Percentiles rank a stretch among this genome's conserved stretches.
Conservation (phyloP, 1,140 invertebrate genomes). For the Ditylenchus dipsaci region DNA sequence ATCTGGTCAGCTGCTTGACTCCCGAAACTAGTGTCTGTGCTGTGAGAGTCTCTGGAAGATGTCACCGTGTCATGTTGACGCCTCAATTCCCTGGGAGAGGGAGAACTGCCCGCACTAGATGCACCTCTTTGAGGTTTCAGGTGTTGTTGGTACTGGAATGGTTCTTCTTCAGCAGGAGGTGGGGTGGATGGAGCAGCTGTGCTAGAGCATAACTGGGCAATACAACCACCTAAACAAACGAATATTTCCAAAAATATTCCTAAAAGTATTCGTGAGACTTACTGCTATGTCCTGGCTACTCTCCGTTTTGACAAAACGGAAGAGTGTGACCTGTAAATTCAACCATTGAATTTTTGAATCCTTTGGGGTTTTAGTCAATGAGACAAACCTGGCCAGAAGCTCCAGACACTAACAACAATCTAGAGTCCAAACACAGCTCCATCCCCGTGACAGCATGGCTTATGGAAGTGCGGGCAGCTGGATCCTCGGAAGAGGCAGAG, state of each 20-base stretch:
- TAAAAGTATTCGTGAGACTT: constrained; percentile 57
- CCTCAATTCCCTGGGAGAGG: constrained; percentile 20
- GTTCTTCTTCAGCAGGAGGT: constrained; percentile 4
- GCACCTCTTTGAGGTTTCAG: background rate
- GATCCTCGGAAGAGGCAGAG: constrained; percentile 10
- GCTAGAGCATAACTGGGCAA: constrained; percentile 34
- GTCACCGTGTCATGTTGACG: constrained; percentile 23
- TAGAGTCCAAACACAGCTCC: constrained; percentile 84
- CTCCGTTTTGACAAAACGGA: constrained; percentile 88
- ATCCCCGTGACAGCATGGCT: constrained; percentile 88
- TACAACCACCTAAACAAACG: constrained; percentile 13
- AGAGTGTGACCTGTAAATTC: constrained; percentile 67
- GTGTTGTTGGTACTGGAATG: constrained; percentile 1
- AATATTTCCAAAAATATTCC: no score
- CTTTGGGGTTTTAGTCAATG: no score
- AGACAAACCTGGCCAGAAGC: constrained; percentile 75
- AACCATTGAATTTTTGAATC: no score
- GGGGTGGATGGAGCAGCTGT: constrained; percentile 17
- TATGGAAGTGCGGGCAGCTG: constrained; percentile 21
- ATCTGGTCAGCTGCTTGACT: constrained; percentile 61
- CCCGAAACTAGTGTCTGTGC: constrained; percentile 45
- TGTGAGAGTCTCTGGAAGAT: constrained; percentile 34
- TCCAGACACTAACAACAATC: constrained; percentile 80
- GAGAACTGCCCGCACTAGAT: constrained; percentile 3
- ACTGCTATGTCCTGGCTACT: constrained; percentile 76